Evolutionary conservation across 2,797 vertebrate species (phyloP).

Genomic region (Semotilus atromaculatus): DNA sequence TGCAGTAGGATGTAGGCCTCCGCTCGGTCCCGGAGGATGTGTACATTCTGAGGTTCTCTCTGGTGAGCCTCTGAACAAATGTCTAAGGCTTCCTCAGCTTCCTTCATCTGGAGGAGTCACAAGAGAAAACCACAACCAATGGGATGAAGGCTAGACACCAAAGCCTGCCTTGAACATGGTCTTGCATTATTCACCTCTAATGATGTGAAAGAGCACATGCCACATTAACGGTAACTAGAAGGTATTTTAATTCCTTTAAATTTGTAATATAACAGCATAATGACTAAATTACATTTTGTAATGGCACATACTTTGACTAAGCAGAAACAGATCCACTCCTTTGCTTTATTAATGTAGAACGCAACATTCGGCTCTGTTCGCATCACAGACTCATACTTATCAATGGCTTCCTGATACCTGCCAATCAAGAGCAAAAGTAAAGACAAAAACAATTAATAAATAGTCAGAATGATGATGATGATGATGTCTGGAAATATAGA

Average conservation of each 20-base stretch:
- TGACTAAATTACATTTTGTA: not conserved
- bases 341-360: constrained; percentile 81
- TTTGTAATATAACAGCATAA: not conserved
- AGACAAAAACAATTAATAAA: not conserved
- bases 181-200: not conserved
- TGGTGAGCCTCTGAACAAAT: constrained; percentile 84
- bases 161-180: not conserved
- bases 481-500: not conserved
- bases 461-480: not conserved
- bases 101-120: constrained; percentile 66
- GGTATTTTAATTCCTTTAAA: not conserved
- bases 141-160: not conserved
- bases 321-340: constrained; percentile 84
- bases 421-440: not conserved
- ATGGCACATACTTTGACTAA: constrained; percentile 75
- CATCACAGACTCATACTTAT: constrained; percentile 81
- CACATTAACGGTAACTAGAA: not conserved
- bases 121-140: not conserved
- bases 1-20: constrained; percentile 87
- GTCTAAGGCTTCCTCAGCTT: constrained; percentile 75
- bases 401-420: constrained; percentile 81
- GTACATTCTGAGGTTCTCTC: constrained; percentile 80
- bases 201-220: not conserved
- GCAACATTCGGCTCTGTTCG: constrained; percentile 77
- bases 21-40: constrained; percentile 81